Evolutionary conservation across 1,140 invertebrate genomes (phyloP), one percentile per base, ranked within the genome.

Genomic region (Temnothorax nylanderi): DNA sequence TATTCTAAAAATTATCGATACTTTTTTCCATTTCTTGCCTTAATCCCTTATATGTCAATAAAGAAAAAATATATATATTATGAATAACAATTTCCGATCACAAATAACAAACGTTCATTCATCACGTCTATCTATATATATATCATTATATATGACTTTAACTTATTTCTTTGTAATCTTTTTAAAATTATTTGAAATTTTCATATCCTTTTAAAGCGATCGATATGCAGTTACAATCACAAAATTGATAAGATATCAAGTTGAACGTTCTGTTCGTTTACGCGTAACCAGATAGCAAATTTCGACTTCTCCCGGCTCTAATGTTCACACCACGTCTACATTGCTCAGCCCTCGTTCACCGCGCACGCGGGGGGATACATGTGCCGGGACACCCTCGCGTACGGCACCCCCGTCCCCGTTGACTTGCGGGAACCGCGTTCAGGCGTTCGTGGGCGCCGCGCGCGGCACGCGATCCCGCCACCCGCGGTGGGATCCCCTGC

Each of bases 391-490:
- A 74, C 67, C 54, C 69, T 54, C 64, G 51, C 41, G 6, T 58
- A 87, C 71, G 18, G 49, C 47, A 71, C 51, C 82, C 72, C 60
- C 64, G 10, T 13, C 47, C 51, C 34, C 26, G 37, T 56, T 51
- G 47, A 56, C 64, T 51, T 13, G 64, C 32, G 60, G 72, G 72
- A 65, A 77, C 49, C 89, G 81, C 87, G 78, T 88, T 90, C 88
- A 91, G 87, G 88, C 92, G 89, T 88, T 89, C 78, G 81, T 91
- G 78, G 62, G 74, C 69, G 65, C 71, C 69, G 54, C 34, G 37
- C 37, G 16, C 75, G 88, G 86, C 91, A 92, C 89, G 92, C 90
- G 89, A 92, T 88, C 86, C 34, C 32, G 26, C 76, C 58, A 65
- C 58, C 77, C 47, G 75, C 34, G 62, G 41, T 47, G 62, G 84